Evolutionary conservation across 1,140 invertebrate species (phyloP).

Genomic region (Heliconius nattereri): DNA sequence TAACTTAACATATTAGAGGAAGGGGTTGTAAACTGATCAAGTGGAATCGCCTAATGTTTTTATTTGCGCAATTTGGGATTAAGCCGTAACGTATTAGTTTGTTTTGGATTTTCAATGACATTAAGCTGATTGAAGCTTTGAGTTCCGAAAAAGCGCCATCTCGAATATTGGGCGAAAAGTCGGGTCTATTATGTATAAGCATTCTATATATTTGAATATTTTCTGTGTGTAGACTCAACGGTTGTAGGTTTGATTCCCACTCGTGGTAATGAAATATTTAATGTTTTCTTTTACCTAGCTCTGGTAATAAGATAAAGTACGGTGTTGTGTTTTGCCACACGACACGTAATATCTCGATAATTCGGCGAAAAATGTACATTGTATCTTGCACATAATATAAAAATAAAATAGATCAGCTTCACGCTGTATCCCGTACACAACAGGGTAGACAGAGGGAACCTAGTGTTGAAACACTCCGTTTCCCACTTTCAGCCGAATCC

Average conservation of each 20-base stretch:
- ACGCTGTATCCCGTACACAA: no score
- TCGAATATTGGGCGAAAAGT: no score
- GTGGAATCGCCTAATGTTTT: slow-evolving; percentile 71
- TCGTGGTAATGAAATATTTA: background rate
- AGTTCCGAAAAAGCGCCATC: no score
- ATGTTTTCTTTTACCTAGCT: background rate
- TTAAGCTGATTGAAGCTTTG: background rate
- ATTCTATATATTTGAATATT: no score
- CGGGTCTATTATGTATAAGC: no score
- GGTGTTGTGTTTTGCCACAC: background rate
- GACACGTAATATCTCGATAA: background rate
- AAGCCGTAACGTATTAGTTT: slow-evolving; percentile 1
- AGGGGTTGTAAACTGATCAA: slow-evolving; percentile 70
- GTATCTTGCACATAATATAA: no score
- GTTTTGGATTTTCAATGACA: background rate
- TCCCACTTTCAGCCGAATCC: no score
- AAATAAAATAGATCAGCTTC: no score
- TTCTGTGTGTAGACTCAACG: background rate
- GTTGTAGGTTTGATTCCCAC: background rate
- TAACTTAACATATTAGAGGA: slow-evolving; percentile 66
- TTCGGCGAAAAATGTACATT: no score
- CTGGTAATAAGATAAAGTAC: background rate
- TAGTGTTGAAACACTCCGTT: no score
- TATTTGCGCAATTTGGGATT: slow-evolving; percentile 57
- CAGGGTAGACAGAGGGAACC: no score